Evolutionary conservation across 2,888 invertebrate genomes (phyloP), one percentile per base, ranked within the genome.

Genomic region (Aphidius colemani): DNA sequence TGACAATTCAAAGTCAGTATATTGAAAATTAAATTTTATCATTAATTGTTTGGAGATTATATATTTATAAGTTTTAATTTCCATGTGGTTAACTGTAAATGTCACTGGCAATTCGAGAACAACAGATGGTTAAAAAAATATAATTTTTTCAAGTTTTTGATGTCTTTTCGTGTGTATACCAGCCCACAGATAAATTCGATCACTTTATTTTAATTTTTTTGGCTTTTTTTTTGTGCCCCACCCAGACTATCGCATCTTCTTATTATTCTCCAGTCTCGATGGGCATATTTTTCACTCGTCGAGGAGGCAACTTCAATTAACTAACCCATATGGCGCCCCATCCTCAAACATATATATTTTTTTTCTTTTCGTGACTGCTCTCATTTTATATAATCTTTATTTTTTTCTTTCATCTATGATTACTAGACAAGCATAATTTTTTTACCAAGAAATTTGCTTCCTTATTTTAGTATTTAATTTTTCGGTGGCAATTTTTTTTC

Each of bases 311-410:
- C 73, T 75, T 76, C 74, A 76, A 75, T 76, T 74, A 74, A 74
- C 74, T 71, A 74, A 74, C 72, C 76, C 75, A 75, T 76, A 75
- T 75, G 75, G 76, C 71, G 67, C 60, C 59, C 53, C 50, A 56
- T 13, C 53, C 53, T 61, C 7, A n/a, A n/a, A n/a, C n/a, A 39
- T 18, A 7, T 50, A 50, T 18, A 18, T 7, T 30, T 30, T 30
- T 30, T 30, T 30, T 30, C 4, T 30, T 30, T 30, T 10, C n/a
- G 30, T 6, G 40, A 49, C n/a, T 48, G n/a, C 13, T n/a, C n/a
- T n/a, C 9, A 59, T 50, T 44, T 8, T 50, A 13, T 13, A 13
- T 13, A 13, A 13, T 18, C 41, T 7, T 4, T 40, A 8, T 13
- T 43, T n/a, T 39, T 50, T 50, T 59, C 13, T 39, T 10, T 43